These are phyloP conservation scores for Trichosurus vulpecula DNA, from an alignment of 2,797 vertebrate genomes.

Conservation along the genomic window DNA sequence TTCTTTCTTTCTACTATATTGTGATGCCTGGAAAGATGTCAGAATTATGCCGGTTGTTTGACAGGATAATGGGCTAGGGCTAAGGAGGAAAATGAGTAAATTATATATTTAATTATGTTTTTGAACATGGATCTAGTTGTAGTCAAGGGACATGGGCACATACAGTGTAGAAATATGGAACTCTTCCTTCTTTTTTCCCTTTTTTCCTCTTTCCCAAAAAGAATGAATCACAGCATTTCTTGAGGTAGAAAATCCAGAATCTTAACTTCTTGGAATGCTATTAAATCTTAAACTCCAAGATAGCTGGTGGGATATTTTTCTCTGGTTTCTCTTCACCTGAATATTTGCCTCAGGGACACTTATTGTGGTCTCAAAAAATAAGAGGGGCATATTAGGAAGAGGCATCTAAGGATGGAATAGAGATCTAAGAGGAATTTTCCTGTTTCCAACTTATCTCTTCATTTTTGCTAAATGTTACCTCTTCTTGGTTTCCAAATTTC, in stretches of 20 bases:
- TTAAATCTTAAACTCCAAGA: neutral
- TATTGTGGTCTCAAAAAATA: neutral
- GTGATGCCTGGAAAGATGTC: neutral
- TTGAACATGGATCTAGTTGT: neutral
- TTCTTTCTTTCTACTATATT: neutral
- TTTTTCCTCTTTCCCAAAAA: neutral
- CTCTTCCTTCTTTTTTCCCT: neutral
- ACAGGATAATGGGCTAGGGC: neutral
- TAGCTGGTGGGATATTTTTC: neutral
- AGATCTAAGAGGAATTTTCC: neutral
- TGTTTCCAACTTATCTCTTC: neutral
- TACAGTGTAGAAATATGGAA: neutral
- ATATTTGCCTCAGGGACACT: neutral
- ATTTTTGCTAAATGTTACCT: neutral
- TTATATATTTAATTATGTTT: neutral
- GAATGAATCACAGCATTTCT: neutral
- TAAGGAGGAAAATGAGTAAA: neutral
- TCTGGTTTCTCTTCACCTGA: neutral
- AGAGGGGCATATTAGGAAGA: neutral
- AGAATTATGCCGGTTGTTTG: neutral
- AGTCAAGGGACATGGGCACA: neutral
- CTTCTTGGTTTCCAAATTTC: conserved; percentile 40
- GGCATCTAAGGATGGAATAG: neutral
- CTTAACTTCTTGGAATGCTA: neutral
- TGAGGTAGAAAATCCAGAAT: neutral